These are phyloP conservation scores for Acrossocheilus wenchowensis DNA, from an alignment of 2,797 vertebrate species.

Conservation along the genomic window DNA sequence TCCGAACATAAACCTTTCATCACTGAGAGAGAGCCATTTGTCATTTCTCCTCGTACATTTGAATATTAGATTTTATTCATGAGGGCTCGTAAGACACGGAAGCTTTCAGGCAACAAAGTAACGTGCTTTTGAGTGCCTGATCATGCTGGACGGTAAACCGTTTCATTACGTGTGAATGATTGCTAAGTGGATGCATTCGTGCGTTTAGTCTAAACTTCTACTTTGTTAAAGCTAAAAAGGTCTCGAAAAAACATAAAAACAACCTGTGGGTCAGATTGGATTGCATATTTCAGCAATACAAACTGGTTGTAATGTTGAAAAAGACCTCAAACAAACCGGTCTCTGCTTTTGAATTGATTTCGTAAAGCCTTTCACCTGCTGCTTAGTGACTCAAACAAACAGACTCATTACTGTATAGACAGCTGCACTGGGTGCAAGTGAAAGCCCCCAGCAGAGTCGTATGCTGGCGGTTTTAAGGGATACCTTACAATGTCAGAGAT, in stretches of 20 bases:
- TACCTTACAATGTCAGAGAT: conserved; percentile 55
- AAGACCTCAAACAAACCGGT: conserved; percentile 48
- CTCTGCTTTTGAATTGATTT: conserved; percentile 51
- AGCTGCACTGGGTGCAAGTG: conserved; percentile 33
- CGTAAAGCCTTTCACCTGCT: conserved; percentile 40
- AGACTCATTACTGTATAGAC: conserved; percentile 55
- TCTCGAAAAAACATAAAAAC: background rate
- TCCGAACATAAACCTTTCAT: conserved; percentile 62
- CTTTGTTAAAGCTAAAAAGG: background rate
- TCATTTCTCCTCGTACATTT: conserved; percentile 46
- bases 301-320: conserved; percentile 40
- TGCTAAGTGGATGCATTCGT: conserved; percentile 14
- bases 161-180: conserved; percentile 55
- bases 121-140: conserved; percentile 40
- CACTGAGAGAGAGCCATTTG: conserved; percentile 46
- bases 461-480: conserved; percentile 47
- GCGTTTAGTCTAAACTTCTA: conserved; percentile 17
- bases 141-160: conserved; percentile 41
- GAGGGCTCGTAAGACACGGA: conserved; percentile 46
- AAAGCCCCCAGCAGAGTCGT: conserved; percentile 36
- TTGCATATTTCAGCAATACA: conserved; percentile 24
- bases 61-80: conserved; percentile 61
- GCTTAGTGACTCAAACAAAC: conserved; percentile 57
- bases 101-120: conserved; percentile 34
- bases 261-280: conserved; percentile 4